Conservation (phyloP, 2,888 invertebrate genomes). For the Euphydryas editha region DNA sequence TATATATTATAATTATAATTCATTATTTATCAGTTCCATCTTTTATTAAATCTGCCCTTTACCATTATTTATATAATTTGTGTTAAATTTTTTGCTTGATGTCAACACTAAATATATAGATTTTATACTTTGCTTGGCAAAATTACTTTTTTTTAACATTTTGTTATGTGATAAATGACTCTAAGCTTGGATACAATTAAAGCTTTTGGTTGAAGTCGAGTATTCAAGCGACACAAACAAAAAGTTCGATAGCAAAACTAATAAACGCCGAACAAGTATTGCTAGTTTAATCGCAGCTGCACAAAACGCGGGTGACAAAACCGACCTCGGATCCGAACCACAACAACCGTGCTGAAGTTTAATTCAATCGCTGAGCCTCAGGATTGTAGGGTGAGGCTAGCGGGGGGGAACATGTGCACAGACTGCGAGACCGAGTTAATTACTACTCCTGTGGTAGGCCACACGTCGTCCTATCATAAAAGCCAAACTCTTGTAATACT, state of each 20-base stretch:
- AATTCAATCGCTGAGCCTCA: conserved; percentile 80
- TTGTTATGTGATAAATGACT: conserved; percentile 37
- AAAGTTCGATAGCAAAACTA: conserved; percentile 64
- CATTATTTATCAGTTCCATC: too few species aligned
- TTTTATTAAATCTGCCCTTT: too few species aligned
- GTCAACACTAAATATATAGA: too few species aligned
- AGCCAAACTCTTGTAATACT: background rate
- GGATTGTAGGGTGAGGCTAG: conserved; percentile 50
- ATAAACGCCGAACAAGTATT: conserved; percentile 76
- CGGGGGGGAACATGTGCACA: conserved; percentile 39
- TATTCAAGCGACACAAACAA: conserved; percentile 38
- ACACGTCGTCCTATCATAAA: conserved; percentile 17
- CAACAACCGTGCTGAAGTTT: conserved; percentile 81
- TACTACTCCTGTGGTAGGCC: conserved; percentile 78
- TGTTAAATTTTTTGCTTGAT: background rate
- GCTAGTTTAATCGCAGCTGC: conserved; percentile 78
- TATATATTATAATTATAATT: too few species aligned
- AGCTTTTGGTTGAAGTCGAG: conserved; percentile 30
- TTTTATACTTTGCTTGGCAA: background rate
- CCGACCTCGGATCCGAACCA: conserved; percentile 76
- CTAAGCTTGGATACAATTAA: conserved; percentile 28
- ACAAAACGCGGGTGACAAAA: conserved; percentile 76
- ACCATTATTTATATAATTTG: too few species aligned
- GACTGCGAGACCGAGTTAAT: conserved; percentile 74
- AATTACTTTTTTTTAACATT: conserved; percentile 4